Conservation (phyloP, 2,888 invertebrate species). For the Helobdella robusta region DNA sequence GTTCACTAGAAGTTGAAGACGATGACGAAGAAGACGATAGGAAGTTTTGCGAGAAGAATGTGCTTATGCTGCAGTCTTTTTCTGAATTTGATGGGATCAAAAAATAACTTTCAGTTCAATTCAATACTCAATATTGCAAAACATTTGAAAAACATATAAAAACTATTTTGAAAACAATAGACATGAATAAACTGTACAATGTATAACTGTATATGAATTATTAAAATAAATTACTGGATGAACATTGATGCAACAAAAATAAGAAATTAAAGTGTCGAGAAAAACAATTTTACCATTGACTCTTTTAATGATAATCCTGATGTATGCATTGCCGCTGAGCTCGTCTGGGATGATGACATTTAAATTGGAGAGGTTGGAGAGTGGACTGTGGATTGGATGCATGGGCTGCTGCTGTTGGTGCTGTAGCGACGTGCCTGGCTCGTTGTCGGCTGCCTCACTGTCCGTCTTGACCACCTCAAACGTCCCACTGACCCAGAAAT, state of each 20-base stretch:
- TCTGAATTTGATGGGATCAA: too few relatives aligned
- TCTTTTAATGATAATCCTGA: conserved; percentile 72
- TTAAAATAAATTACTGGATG: conserved; percentile 1
- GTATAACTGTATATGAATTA: too few relatives aligned
- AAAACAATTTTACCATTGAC: conserved; percentile 5
- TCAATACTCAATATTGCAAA: neutral
- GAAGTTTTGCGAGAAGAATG: conserved; percentile 6
- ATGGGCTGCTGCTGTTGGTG: neutral
- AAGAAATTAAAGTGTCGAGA: neutral
- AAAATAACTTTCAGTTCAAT: conserved; percentile 67
- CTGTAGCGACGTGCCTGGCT: conserved; percentile 7
- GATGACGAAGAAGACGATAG: conserved; percentile 40
- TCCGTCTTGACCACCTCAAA: conserved; percentile 93
- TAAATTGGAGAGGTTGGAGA: conserved; percentile 57
- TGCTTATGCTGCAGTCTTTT: conserved; percentile 10
- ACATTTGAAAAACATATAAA: neutral
- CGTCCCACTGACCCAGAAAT: conserved; percentile 82
- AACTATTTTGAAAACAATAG: neutral
- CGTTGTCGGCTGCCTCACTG: conserved; percentile 10
- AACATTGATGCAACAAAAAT: neutral
- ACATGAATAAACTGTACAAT: too few relatives aligned
- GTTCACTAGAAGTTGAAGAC: conserved; percentile 29
- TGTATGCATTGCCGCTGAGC: conserved; percentile 87
- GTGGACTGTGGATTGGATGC: neutral
- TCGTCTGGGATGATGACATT: conserved; percentile 86